Evolutionary conservation across 2,797 vertebrate species (phyloP).

Genomic region (Cichlasoma orientale): DNA sequence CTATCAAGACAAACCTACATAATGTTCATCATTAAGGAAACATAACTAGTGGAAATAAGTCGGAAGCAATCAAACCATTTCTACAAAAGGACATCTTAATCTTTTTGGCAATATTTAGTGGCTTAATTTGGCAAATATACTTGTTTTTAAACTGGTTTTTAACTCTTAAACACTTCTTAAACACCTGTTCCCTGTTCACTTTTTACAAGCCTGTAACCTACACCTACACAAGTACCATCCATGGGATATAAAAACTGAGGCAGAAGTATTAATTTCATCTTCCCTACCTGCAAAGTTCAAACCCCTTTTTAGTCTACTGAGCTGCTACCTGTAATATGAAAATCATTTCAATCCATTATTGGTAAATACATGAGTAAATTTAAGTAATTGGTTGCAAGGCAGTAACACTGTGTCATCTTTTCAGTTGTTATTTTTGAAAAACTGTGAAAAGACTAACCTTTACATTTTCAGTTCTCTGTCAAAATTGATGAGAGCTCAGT

Average conservation of each 20-base stretch:
- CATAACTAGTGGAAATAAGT: neutral
- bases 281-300: neutral
- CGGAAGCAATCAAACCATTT: neutral
- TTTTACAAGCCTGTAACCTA: neutral
- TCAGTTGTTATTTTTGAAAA: too few species aligned
- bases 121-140: neutral
- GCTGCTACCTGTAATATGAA: too few species aligned
- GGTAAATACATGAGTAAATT: too few species aligned
- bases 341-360: too few species aligned
- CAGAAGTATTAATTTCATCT: neutral
- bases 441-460: too few species aligned
- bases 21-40: constrained; percentile 12
- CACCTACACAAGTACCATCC: neutral
- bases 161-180: neutral
- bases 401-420: too few species aligned
- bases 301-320: too few species aligned
- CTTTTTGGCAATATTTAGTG: neutral
- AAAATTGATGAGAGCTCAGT: too few species aligned
- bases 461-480: too few species aligned
- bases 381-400: too few species aligned
- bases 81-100: neutral
- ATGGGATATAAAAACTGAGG: too few species aligned
- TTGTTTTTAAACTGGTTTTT: neutral
- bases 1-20: neutral
- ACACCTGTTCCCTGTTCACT: neutral